These are phyloP conservation scores for Scaptomyza graminum DNA, from an alignment of 1,140 invertebrate species.

Conservation along the genomic window DNA sequence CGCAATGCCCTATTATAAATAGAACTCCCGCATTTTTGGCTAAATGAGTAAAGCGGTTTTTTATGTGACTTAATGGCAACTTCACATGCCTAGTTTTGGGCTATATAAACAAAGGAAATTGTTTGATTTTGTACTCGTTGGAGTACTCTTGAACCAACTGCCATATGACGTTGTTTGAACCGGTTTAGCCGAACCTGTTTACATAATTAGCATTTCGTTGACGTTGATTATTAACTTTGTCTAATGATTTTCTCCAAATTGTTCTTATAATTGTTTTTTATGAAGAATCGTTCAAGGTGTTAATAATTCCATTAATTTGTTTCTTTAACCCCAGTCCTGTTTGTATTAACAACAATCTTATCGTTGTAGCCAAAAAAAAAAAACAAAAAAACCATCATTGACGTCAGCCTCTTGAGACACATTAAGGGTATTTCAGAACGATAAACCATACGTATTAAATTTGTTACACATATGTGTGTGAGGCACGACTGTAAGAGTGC, in stretches of 20 bases:
- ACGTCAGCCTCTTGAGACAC: slow-evolving; percentile 31
- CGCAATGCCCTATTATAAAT: slow-evolving; percentile 48
- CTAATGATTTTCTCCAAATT: background rate
- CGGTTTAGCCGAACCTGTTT: background rate
- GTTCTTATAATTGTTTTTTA: background rate
- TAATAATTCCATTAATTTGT: slow-evolving; percentile 2
- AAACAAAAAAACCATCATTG: slow-evolving; percentile 1
- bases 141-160: background rate
- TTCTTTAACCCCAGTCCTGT: background rate
- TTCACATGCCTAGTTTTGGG: slow-evolving; percentile 2
- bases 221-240: background rate
- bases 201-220: background rate
- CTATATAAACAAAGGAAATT: slow-evolving; percentile 39
- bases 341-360: slow-evolving; percentile 23
- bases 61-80: slow-evolving; percentile 1
- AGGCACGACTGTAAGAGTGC: background rate
- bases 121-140: slow-evolving; percentile 34
- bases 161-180: too few relatives aligned
- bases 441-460: slow-evolving; percentile 21
- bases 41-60: background rate
- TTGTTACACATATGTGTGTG: slow-evolving; percentile 41
- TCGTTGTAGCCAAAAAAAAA: slow-evolving; percentile 8
- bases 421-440: slow-evolving; percentile 59
- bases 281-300: background rate
- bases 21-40: slow-evolving; percentile 15